Conservation (phyloP, 2,888 invertebrate species). For the Sminthurinus aureus region DNA sequence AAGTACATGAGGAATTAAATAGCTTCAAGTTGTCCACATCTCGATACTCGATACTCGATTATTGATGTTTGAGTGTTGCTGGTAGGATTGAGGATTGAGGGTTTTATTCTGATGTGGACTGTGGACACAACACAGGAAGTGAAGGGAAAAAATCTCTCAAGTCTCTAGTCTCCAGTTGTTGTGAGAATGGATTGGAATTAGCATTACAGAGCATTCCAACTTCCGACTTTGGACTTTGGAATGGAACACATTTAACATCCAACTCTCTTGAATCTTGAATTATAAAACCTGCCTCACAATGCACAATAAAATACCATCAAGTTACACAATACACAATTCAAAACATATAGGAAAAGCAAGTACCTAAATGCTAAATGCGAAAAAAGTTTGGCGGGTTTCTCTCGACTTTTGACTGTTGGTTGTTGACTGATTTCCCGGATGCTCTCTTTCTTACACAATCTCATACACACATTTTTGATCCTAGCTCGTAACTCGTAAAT, state of each 20-base stretch:
- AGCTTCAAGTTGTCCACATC: too few relatives aligned
- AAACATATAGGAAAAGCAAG: not conserved
- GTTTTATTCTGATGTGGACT: not conserved
- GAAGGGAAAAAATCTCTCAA: not conserved
- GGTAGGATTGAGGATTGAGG: too few relatives aligned
- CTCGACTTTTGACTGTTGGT: too few relatives aligned
- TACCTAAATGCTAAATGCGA: too few relatives aligned
- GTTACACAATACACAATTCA: not conserved
- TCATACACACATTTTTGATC: not conserved
- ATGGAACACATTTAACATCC: too few relatives aligned
- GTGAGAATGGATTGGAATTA: not conserved
- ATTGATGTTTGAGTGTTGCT: too few relatives aligned
- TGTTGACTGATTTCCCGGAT: constrained; percentile 17
- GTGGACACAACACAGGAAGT: not conserved
- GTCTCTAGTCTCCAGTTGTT: too few relatives aligned
- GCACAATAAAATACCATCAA: not conserved
- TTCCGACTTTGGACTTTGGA: not conserved
- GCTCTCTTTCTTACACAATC: not conserved
- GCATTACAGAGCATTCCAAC: not conserved
- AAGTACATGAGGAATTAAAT: too few relatives aligned
- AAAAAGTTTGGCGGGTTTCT: not conserved
- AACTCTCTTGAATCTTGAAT: not conserved
- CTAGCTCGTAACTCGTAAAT: not conserved
- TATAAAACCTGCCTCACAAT: not conserved
- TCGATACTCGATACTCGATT: too few relatives aligned